Evolutionary conservation across 2,888 invertebrate genomes (phyloP), one percentile per base, ranked within the genome.

Genomic region (Nowickia ferox): DNA sequence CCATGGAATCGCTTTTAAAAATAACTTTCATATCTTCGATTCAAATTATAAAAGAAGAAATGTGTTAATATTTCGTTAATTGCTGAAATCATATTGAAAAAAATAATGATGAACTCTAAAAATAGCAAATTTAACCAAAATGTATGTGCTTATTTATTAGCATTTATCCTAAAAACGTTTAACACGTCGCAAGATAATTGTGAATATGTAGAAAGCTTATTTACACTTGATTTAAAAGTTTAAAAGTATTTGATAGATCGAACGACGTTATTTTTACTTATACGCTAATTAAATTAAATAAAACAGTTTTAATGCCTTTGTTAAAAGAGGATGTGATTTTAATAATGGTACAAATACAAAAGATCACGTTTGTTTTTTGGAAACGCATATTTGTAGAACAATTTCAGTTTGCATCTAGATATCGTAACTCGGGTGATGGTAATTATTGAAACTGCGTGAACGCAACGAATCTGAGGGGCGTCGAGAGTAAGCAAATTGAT

Each of bases 41-140:
- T 5, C 17, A 30, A 30, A 30, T 30, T 30, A 30, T 30, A 30
- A 30, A 30, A 4, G 9, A 15, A 40, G 40, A 59, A 72, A 72
- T 10, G 66, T 68, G 76, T 66, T 77, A 77, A 77, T 68, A 38
- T 48, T 40, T 38, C 40, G 17, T 75, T 76, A 38, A n/a, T 66
- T 55, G 40, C 40, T 66, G 2, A 40, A 61, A 22, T 15, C 3
- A 6, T 44, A 42, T 61, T 71, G 42, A 44, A 22, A 44, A 30
- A 30, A 13, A 13, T 22, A 3, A 22, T 30, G 0, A 30, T 30
- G 10, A 65, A 51, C 44, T 55, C 63, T 75, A 65, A 42, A 75
- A 75, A 65, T 75, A 75, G 13, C 0, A n/a, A 51, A 9, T 13
- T 44, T 65, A 53, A 9, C 13, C 53, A 55, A 22, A 42, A 15